Conservation (phyloP, 2,113 vertebrate species). For the Xiphophorus couchianus region DNA sequence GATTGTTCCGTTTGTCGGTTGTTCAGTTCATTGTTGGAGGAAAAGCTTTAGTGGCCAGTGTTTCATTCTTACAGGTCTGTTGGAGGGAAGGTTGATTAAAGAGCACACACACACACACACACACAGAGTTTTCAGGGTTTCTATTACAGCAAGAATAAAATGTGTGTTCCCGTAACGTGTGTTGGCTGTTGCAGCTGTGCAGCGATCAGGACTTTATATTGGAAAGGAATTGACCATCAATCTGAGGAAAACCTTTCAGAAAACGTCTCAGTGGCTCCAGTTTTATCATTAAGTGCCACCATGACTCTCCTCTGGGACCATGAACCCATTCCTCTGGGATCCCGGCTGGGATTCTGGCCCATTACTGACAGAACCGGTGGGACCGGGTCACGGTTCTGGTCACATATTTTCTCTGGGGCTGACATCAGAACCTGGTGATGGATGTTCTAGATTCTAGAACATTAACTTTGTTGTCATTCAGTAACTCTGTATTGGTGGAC, state of each 20-base stretch:
- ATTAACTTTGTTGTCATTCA: neutral
- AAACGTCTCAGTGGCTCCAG: neutral
- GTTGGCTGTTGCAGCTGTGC: neutral
- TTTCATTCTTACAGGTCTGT: neutral
- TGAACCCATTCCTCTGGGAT: neutral
- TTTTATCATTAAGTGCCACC: neutral
- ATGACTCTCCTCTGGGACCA: neutral
- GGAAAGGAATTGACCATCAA: constrained; percentile 40
- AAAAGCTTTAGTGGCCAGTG: neutral
- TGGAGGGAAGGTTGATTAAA: constrained; percentile 17
- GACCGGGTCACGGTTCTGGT: neutral
- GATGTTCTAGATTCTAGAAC: neutral
- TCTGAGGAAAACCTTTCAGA: constrained; percentile 27
- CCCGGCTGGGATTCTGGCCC: neutral
- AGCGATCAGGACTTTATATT: constrained; percentile 19
- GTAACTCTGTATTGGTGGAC: neutral
- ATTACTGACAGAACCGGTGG: neutral
- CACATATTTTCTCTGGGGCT: neutral
- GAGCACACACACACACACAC: neutral
- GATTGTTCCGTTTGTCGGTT: constrained; percentile 16
- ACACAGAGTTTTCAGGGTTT: neutral
- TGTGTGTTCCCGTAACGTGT: neutral
- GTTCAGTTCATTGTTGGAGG: constrained; percentile 13
- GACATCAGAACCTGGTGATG: neutral
- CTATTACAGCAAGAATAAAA: neutral